Percentiles rank a stretch among this genome's conserved stretches.
Evolutionary conservation across 2,113 vertebrate genomes (phyloP).

Genomic region (Lepidothrix coronata): DNA sequence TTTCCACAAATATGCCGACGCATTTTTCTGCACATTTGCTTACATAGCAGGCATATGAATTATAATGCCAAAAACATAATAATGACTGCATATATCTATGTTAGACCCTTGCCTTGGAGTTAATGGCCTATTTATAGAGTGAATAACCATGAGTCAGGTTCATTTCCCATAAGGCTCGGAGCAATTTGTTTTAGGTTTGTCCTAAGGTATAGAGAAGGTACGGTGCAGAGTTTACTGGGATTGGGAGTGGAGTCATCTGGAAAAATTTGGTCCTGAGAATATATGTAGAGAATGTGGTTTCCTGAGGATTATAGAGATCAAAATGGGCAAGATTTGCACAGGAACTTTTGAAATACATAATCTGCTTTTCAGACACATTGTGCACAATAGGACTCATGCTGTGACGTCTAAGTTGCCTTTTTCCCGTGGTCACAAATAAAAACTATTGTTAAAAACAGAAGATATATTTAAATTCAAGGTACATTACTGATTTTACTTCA

Average conservation of each 20-base stretch:
- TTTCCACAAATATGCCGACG: neutral
- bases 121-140: neutral
- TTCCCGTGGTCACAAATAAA: neutral
- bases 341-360: neutral
- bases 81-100: neutral
- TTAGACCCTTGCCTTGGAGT: neutral
- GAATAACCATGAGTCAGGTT: neutral
- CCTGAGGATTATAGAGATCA: neutral
- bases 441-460: neutral
- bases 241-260: neutral
- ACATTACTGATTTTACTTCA: neutral
- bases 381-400: neutral
- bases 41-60: neutral
- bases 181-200: neutral
- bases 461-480: neutral
- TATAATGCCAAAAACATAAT: neutral
- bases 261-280: neutral
- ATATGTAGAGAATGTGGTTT: neutral
- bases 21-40: neutral
- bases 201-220: neutral
- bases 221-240: neutral
- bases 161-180: neutral
- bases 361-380: neutral
- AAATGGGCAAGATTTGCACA: neutral
- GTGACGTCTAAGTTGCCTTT: neutral